Evolutionary conservation across 2,113 vertebrate species (phyloP).

Genomic region (Acrocephalus kingi): DNA sequence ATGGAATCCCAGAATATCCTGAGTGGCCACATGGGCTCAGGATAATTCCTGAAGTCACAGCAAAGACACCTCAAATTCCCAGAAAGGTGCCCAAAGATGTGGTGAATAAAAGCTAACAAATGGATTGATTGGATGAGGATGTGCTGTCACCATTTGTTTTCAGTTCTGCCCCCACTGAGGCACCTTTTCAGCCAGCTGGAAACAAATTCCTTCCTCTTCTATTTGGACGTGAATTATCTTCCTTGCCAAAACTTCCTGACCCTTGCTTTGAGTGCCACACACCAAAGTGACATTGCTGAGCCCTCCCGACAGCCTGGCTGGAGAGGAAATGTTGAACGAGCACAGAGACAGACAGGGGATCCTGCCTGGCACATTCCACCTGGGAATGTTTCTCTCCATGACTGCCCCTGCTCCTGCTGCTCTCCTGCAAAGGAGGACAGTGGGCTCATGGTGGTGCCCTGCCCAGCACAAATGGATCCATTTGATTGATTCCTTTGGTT

Average conservation of each 20-base stretch:
- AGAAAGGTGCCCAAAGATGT: background rate
- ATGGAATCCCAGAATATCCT: background rate
- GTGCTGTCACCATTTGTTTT: background rate
- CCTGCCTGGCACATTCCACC: background rate
- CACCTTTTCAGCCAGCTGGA: background rate
- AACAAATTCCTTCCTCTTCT: background rate
- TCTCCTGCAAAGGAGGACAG: background rate
- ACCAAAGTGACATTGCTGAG: background rate
- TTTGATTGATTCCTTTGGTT: background rate
- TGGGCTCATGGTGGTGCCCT: background rate
- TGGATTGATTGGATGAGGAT: background rate
- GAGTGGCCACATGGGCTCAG: background rate
- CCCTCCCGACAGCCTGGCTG: conserved; percentile 2
- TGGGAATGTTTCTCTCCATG: background rate
- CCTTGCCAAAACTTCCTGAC: background rate
- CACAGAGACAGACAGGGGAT: background rate
- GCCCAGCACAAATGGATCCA: accelerated
- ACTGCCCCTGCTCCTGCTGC: background rate
- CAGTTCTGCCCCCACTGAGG: background rate
- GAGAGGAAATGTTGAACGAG: background rate
- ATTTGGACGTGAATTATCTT: background rate
- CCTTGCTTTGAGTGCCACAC: background rate
- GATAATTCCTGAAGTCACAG: background rate
- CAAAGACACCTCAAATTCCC: background rate
- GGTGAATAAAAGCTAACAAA: background rate